These are phyloP conservation scores for Brachionus rubens DNA, from an alignment of 1,140 invertebrate genomes.

Conservation along the genomic window DNA sequence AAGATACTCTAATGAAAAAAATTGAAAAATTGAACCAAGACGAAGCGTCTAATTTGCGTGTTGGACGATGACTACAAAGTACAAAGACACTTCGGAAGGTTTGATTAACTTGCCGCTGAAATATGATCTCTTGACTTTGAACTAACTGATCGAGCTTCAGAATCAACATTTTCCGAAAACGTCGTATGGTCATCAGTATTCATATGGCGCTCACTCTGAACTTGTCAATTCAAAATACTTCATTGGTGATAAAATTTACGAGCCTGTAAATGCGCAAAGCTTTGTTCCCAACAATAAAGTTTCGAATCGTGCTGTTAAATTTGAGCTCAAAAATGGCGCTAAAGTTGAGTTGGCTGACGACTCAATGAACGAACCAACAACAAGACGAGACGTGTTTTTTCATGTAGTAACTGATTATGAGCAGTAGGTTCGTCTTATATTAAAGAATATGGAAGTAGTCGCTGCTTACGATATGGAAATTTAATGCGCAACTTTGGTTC, in stretches of 20 bases:
- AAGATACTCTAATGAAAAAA: neutral
- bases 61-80: neutral
- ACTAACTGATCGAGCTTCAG: neutral
- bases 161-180: neutral
- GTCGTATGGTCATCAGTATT: neutral
- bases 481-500: neutral
- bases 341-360: neutral
- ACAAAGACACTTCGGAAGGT: neutral
- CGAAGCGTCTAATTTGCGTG: neutral
- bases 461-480: conserved; percentile 35
- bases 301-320: conserved; percentile 11
- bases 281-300: conserved; percentile 7
- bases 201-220: neutral
- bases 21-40: neutral
- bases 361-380: neutral
- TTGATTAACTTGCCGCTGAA: neutral
- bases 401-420: conserved; percentile 17
- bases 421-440: neutral
- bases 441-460: neutral
- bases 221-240: conserved; percentile 17
- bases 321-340: conserved; percentile 7
- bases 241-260: neutral
- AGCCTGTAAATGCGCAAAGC: neutral
- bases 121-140: neutral
- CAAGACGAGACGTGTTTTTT: conserved; percentile 2